A percentile compares a stretch with the other conserved stretches of the same genome.
These are phyloP conservation scores for Troglohyphantes excavatus DNA, from an alignment of 2,888 invertebrate species.

Conservation along the genomic window DNA sequence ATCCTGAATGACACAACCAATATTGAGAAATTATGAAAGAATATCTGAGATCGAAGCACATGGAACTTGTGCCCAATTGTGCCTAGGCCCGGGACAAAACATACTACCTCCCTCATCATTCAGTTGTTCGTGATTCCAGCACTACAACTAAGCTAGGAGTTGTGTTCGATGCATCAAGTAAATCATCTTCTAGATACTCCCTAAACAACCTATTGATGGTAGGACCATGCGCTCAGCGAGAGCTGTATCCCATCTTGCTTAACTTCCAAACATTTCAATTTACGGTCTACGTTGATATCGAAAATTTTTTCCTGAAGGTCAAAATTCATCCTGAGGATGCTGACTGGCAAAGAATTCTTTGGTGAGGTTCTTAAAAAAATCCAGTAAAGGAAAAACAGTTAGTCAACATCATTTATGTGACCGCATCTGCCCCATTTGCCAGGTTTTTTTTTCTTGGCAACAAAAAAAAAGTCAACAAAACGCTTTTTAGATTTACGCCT, in stretches of 20 bases:
- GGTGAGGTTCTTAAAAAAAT: conserved; percentile 80
- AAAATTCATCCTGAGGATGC: conserved; percentile 1
- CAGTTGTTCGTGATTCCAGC: background rate
- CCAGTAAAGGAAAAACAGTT: conserved; percentile 79
- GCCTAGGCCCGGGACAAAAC: background rate
- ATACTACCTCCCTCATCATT: conserved; percentile 28
- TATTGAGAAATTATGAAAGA: conserved; percentile 15
- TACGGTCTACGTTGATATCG: conserved; percentile 82
- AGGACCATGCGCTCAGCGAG: conserved; percentile 81
- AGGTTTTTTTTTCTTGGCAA: too few species aligned
- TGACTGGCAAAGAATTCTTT: conserved; percentile 82
- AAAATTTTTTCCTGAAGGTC: conserved; percentile 82
- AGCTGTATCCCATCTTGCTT: conserved; percentile 81
- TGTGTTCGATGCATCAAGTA: conserved; percentile 19
- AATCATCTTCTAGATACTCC: conserved; percentile 78
- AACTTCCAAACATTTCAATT: conserved; percentile 74
- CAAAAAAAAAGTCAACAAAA: too few species aligned
- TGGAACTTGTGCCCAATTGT: background rate
- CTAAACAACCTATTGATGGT: conserved; percentile 81
- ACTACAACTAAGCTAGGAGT: conserved; percentile 24
- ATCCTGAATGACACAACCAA: background rate
- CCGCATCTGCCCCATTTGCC: conserved; percentile 81
- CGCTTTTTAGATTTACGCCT: too few species aligned
- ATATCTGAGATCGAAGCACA: background rate
- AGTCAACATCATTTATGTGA: conserved; percentile 81